Evolutionary conservation across 2,797 vertebrate species (phyloP).

Genomic region (Anomalospiza imberbis): DNA sequence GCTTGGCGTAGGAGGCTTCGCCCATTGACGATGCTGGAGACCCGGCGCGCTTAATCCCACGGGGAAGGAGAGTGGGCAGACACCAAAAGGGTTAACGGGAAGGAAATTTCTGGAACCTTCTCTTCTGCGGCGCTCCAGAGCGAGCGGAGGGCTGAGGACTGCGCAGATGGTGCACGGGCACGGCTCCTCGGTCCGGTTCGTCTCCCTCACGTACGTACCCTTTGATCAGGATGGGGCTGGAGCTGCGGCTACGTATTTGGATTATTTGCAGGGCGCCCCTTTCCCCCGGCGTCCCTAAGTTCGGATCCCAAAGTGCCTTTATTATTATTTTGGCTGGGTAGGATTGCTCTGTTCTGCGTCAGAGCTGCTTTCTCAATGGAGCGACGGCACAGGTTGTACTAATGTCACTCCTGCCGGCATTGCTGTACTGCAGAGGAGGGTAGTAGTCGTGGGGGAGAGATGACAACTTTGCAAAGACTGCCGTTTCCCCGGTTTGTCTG

Average conservation of each 20-base stretch:
- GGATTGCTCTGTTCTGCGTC: conserved; percentile 70
- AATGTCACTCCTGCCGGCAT: conserved; percentile 55
- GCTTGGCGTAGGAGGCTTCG: conserved; percentile 62
- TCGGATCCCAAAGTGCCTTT: conserved; percentile 16
- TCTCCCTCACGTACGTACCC: conserved; percentile 74
- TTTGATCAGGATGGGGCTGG: conserved; percentile 58
- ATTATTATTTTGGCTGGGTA: conserved; percentile 47
- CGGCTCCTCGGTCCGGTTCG: conserved; percentile 64
- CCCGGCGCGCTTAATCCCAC: conserved; percentile 78
- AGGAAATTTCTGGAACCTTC: conserved; percentile 87
- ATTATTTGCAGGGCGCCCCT: conserved; percentile 51
- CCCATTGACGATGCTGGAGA: conserved; percentile 80
- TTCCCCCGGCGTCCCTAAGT: conserved; percentile 32
- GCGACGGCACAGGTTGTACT: conserved; percentile 67
- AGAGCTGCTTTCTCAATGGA: conserved; percentile 68
- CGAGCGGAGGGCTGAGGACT: conserved; percentile 73
- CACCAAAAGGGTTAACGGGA: conserved; percentile 80
- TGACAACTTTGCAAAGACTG: conserved; percentile 62
- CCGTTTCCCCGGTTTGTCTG: not conserved
- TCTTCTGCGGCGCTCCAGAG: conserved; percentile 74
- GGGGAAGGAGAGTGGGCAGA: conserved; percentile 69
- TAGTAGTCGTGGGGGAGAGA: conserved; percentile 48
- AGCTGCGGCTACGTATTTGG: not conserved
- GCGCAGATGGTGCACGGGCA: conserved; percentile 73
- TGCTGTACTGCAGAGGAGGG: conserved; percentile 65